phyloP scores from a whole-genome alignment of 2,888 invertebrate genomes.

The Latrodectus hesperus region DNA sequence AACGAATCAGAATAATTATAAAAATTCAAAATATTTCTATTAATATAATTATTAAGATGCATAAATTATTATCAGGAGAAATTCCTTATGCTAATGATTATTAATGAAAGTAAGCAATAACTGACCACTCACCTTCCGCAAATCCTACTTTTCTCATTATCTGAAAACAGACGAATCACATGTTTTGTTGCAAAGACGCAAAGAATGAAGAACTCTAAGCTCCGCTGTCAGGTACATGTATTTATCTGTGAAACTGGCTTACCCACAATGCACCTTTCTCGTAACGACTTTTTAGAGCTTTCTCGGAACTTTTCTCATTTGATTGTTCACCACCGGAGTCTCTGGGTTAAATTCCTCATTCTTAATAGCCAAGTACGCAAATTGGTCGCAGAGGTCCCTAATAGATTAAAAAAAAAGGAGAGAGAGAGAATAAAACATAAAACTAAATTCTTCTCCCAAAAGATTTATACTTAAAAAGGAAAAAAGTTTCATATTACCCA shows the following conservation, averaged over 20 bases:
- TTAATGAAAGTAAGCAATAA: too few relatives aligned
- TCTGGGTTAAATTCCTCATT: not conserved
- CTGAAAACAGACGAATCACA: not conserved
- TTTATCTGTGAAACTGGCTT: slow-evolving; percentile 50
- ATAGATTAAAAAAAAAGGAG: slow-evolving; percentile 5
- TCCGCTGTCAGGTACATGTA: slow-evolving; percentile 55
- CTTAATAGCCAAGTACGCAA: not conserved
- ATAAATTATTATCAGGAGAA: too few relatives aligned
- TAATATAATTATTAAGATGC: too few relatives aligned
- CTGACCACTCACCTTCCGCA: too few relatives aligned
- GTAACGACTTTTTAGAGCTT: slow-evolving; percentile 20
- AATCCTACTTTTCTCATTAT: not conserved
- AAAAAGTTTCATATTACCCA: not conserved
- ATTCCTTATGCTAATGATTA: too few relatives aligned
- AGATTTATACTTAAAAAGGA: not conserved
- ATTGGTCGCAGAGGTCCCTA: slow-evolving; percentile 5
- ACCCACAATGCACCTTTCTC: slow-evolving; percentile 29
- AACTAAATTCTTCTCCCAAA: not conserved
- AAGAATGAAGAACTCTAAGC: slow-evolving; percentile 1
- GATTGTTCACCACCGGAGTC: slow-evolving; percentile 5
- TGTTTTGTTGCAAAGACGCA: not conserved
- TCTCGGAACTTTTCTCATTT: not conserved
- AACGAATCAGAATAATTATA: too few relatives aligned
- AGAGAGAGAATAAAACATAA: not conserved
- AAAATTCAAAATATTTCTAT: too few relatives aligned